Evolutionary conservation across 1,140 invertebrate species (phyloP).

Genomic region (Drosophila sp.): DNA sequence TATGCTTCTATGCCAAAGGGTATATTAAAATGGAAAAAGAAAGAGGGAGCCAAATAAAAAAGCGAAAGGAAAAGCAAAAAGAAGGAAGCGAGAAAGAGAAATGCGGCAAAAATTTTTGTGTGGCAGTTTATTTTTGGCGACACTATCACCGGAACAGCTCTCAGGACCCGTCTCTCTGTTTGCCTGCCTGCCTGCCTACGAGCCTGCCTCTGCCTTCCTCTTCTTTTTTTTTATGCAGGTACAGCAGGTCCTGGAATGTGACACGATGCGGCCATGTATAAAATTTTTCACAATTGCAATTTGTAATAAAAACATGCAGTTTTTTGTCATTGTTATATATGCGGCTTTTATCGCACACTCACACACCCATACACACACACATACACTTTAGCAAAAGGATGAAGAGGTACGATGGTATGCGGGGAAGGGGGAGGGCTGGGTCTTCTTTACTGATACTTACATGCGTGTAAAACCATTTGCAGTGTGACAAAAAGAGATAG

Average conservation of each 20-base stretch:
- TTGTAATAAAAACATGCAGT: slow-evolving; percentile 81
- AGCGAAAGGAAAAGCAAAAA: slow-evolving; percentile 37
- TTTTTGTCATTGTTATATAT: slow-evolving; percentile 78
- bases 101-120: slow-evolving; percentile 73
- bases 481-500: slow-evolving; percentile 30
- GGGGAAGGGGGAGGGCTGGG: slow-evolving; percentile 1
- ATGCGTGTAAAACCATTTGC: slow-evolving; percentile 61
- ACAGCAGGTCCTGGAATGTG: slow-evolving; percentile 61
- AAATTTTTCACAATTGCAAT: slow-evolving; percentile 81
- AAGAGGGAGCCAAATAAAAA: slow-evolving; percentile 21
- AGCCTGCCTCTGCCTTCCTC: slow-evolving; percentile 7
- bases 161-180: slow-evolving; percentile 25
- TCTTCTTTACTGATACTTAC: slow-evolving; percentile 33
- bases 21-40: not conserved
- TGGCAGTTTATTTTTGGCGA: slow-evolving; percentile 78
- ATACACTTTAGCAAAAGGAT: slow-evolving; percentile 25
- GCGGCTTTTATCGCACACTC: slow-evolving; percentile 57
- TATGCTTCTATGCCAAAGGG: not conserved
- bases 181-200: slow-evolving; percentile 8
- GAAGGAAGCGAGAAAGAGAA: slow-evolving; percentile 54
- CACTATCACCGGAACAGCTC: slow-evolving; percentile 61
- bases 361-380: slow-evolving; percentile 32
- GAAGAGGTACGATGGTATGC: slow-evolving; percentile 4
- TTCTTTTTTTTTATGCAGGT: slow-evolving; percentile 43
- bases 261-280: slow-evolving; percentile 77